Percentiles rank a stretch among this genome's conserved stretches.
phyloP scores from a whole-genome alignment of 2,888 invertebrate species.

The Neocrepidodera transversa region DNA sequence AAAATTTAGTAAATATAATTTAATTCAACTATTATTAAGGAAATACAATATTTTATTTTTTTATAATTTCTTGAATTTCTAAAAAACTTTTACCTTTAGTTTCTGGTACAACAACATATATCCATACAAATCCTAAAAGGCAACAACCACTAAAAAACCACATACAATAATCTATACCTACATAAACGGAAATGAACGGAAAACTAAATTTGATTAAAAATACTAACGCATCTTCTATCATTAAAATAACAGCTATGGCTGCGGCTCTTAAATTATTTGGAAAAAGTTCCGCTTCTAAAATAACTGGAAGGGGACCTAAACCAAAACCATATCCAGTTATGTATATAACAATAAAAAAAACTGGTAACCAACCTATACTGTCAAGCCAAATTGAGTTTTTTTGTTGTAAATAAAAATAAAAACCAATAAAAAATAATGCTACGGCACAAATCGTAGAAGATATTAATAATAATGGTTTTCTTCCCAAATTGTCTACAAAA shows the following conservation, averaged over 20 bases:
- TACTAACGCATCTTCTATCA: background rate
- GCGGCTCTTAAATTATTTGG: conserved; percentile 12
- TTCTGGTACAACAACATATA: conserved; percentile 6
- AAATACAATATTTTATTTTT: background rate
- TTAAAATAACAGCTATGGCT: conserved; percentile 4
- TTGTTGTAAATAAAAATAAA: conserved; percentile 36
- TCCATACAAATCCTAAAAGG: background rate
- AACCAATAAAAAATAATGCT: conserved; percentile 52
- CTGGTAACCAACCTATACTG: conserved; percentile 72
- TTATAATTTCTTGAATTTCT: conserved; percentile 9
- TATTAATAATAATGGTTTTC: conserved; percentile 68
- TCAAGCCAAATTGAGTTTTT: conserved; percentile 34
- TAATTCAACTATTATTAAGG: too few species aligned
- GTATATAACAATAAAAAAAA: conserved; percentile 72
- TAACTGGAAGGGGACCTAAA: conserved; percentile 8
- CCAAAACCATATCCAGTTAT: conserved; percentile 10
- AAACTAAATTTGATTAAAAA: background rate
- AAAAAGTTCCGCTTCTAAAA: conserved; percentile 8
- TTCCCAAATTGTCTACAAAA: conserved; percentile 77
- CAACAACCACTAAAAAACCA: conserved; percentile 18
- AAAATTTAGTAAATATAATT: too few species aligned
- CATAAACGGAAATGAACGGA: conserved; percentile 2
- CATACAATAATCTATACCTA: conserved; percentile 11
- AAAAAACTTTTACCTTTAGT: conserved; percentile 17
- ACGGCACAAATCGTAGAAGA: conserved; percentile 71